These are phyloP conservation scores for Serilophus lunatus DNA, from an alignment of 2,113 vertebrate genomes.

Conservation along the genomic window DNA sequence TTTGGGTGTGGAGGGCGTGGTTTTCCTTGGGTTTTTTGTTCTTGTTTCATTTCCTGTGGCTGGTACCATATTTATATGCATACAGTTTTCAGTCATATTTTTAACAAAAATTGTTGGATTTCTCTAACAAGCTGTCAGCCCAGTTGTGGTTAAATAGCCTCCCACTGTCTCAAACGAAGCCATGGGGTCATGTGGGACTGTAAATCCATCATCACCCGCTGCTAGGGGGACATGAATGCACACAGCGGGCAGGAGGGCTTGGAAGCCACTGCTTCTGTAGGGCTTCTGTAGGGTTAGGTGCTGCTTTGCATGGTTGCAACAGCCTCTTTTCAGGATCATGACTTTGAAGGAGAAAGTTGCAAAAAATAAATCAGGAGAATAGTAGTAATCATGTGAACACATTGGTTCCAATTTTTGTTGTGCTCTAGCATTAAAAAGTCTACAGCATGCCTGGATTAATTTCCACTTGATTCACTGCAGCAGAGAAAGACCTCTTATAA, in stretches of 20 bases:
- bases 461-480: neutral
- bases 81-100: too few relatives aligned
- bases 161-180: too few relatives aligned
- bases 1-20: too few relatives aligned
- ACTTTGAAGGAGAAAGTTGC: neutral
- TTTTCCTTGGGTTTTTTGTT: too few relatives aligned
- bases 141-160: too few relatives aligned
- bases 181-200: rapidly evolving
- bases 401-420: neutral
- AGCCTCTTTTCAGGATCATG: neutral
- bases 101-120: too few relatives aligned
- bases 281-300: neutral
- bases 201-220: neutral
- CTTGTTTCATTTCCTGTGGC: too few relatives aligned
- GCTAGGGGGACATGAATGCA: neutral
- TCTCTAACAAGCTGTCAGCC: too few relatives aligned
- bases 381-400: neutral
- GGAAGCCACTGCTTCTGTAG: neutral
- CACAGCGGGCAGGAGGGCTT: neutral
- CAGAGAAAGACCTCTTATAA: neutral
- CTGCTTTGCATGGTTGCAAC: neutral
- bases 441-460: neutral
- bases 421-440: neutral
- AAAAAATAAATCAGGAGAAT: neutral
- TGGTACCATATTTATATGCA: too few relatives aligned